phyloP scores from a whole-genome alignment of 2,888 invertebrate genomes.

The Sminthurides aquaticus region DNA sequence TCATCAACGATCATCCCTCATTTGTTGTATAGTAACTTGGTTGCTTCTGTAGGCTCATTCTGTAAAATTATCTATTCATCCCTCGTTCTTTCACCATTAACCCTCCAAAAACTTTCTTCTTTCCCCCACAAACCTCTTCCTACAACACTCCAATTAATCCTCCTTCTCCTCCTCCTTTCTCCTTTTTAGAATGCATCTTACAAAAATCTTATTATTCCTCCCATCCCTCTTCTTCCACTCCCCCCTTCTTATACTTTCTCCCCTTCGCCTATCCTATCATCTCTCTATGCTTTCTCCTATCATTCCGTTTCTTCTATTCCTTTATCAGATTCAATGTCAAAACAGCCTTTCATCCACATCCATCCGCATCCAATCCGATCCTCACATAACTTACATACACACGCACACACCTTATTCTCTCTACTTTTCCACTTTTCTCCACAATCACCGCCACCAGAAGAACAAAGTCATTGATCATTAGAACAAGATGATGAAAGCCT shows the following conservation, averaged over 20 bases:
- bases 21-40: no score
- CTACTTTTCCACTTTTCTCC: no score
- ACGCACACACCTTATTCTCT: no score
- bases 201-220: background rate
- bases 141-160: constrained; percentile 1
- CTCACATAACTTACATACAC: no score
- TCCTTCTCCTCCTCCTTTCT: background rate
- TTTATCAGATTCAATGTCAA: background rate
- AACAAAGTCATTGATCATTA: no score
- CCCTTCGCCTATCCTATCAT: background rate
- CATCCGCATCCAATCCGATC: no score
- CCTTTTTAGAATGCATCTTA: background rate
- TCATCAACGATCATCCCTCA: no score
- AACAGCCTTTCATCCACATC: no score
- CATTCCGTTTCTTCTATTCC: background rate
- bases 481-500: no score
- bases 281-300: background rate
- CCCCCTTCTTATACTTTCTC: background rate
- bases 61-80: constrained; percentile 32
- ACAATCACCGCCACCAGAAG: no score
- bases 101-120: constrained; percentile 17
- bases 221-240: background rate
- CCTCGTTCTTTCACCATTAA: constrained; percentile 35
- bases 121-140: background rate
- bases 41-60: no score